Conservation (phyloP, 2,113 vertebrate species). For the Notothenia rossii region DNA sequence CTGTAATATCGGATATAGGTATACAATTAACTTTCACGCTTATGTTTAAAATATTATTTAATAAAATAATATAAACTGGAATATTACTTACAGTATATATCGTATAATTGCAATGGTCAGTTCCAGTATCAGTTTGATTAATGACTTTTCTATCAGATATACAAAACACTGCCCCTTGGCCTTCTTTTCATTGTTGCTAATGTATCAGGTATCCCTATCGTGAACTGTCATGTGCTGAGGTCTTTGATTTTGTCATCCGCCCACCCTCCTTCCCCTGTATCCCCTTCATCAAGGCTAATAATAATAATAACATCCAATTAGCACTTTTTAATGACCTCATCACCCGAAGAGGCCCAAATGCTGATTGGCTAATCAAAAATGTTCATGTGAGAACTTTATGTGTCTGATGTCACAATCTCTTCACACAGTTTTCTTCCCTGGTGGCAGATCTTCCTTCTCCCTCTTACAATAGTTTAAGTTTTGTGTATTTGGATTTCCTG, state of each 20-base stretch:
- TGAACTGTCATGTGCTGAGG: constrained; percentile 5
- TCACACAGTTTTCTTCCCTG: neutral
- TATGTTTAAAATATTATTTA: too few species aligned
- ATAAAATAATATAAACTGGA: too few species aligned
- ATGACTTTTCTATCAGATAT: neutral
- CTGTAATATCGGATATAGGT: too few species aligned
- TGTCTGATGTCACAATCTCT: constrained; percentile 8
- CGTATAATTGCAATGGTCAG: neutral
- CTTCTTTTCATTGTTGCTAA: constrained; percentile 9
- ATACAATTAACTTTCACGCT: too few species aligned
- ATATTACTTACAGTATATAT: too few species aligned
- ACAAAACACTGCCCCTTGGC: neutral
- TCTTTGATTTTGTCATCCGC: constrained; percentile 30
- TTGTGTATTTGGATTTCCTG: neutral
- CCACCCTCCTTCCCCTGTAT: constrained; percentile 1
- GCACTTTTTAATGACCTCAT: constrained; percentile 65
- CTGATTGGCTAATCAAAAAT: constrained; percentile 62
- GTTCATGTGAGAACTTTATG: neutral
- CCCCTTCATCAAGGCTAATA: constrained; percentile 39
- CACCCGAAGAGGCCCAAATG: constrained; percentile 51
- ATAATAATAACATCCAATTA: constrained; percentile 72
- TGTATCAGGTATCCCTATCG: constrained; percentile 2
- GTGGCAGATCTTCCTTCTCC: neutral
- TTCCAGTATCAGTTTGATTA: neutral
- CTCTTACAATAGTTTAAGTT: neutral